phyloP scores from a whole-genome alignment of 1,140 invertebrate genomes.

The Ephestia elutella region DNA sequence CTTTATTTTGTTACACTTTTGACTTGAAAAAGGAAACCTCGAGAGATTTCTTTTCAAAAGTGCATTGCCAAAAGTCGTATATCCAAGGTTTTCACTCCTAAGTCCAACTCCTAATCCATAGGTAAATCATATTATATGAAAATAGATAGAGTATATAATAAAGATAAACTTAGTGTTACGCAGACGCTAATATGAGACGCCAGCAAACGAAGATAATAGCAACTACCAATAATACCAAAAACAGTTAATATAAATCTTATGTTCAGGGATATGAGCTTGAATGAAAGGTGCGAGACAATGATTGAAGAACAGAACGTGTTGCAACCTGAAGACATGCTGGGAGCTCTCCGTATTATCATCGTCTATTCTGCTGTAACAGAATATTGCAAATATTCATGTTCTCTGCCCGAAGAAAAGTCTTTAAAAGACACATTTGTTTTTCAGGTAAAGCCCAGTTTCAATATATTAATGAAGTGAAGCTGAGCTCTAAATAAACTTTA shows the following conservation, averaged over 20 bases:
- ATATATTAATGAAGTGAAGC: no score
- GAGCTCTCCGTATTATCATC: constrained; percentile 45
- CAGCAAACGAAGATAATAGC: background rate
- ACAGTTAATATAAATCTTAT: background rate
- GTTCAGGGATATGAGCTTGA: constrained; percentile 39
- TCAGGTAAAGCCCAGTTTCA: constrained; percentile 40
- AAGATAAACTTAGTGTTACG: background rate
- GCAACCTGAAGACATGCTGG: constrained; percentile 23
- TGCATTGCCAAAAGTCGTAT: no score
- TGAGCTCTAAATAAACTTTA: no score
- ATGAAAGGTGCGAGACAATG: constrained; percentile 40
- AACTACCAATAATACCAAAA: no score
- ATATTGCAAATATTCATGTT: constrained; percentile 48
- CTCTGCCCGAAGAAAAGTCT: constrained; percentile 38
- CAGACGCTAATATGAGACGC: no score
- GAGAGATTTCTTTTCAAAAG: no score
- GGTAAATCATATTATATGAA: no score
- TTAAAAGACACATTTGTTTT: constrained; percentile 64
- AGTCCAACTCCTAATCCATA: no score
- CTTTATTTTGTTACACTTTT: no score
- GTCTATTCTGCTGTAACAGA: constrained; percentile 57
- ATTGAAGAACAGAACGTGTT: constrained; percentile 38
- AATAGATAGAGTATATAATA: no score
- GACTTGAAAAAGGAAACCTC: no score
- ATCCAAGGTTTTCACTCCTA: no score